Evolutionary conservation across 2,797 vertebrate genomes (phyloP), one percentile per base, ranked within the genome.

Genomic region (Geotria australis): DNA sequence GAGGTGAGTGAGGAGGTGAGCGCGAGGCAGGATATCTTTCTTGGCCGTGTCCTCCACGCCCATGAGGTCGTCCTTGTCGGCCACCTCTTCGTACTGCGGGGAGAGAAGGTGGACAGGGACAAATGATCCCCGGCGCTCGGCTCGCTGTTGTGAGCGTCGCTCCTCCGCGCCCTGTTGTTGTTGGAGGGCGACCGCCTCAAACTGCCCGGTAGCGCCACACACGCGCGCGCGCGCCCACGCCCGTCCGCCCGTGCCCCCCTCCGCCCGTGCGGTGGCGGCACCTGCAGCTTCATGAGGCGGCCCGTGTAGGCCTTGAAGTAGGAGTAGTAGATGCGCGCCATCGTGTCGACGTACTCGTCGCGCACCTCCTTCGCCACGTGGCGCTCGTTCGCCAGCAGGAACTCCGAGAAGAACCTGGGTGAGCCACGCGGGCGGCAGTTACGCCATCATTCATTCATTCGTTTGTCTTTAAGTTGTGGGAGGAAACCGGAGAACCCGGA

Each of bases 1-100:
- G n/a, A n/a, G n/a, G n/a, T n/a, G n/a, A n/a, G n/a, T n/a, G n/a
- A n/a, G n/a, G n/a, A n/a, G n/a, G n/a, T n/a, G n/a, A n/a, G n/a
- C n/a, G n/a, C 15, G 3, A 53, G 5, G 13, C 70, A 80, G 77
- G 78, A 81, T 83, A 91, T 76, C 81, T 71, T 89, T 89, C 69
- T 83, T 88, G 55, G 83, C 82, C 0, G 84, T 91, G 65, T 91
- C 85, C 62, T 91, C 85, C 2, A 86, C 79, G 1, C 85, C 85
- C 85, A 89, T 91, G 57, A 91, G 75, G 59, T 89, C 84, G 1
- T 89, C 85, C 64, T 91, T 91, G 62, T 91, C 83, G 1, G 85
- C 85, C 1, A 91, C 85, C 57, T 91, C 85, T 60, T 91, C 84
- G 5, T 86, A 91, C 85, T 91, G 65, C n/a, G 53, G 58, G 1